Base-by-base conservation (phyloP, 2,113 vertebrate species). In the Nerophis ophidion region DNA sequence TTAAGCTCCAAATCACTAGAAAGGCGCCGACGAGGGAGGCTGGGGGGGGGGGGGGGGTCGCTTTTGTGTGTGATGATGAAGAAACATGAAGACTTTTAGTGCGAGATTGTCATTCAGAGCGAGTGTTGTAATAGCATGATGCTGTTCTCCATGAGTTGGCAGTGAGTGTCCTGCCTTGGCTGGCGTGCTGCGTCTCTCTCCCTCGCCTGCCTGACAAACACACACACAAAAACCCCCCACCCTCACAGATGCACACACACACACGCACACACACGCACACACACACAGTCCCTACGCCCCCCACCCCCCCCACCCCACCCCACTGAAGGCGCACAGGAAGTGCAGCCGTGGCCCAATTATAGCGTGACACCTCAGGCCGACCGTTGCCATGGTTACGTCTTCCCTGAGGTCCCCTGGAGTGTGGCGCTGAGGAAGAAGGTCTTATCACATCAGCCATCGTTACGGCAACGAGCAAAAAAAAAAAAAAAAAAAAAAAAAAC, bases 281-380 rank as follows among this genome's bases (percentile, higher is more conserved):
- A 61, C 79, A 64, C 77, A 72, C 75, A 63, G 83, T 83, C 81
- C 79, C 84, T 86, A 82, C 82, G 84, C 82, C 84, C 83, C 54
- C 86, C 26, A 1, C 83, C 81, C 86, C 83, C 54, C 86, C 19
- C 19, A 84, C 83, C 54, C 86, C n/a, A n/a, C 83, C 81, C 82
- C 84, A 87, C 86, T 88, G 86, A 88, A 87, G 84, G 86, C 84
- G 81, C 86, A 88, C 86, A 88, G 86, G 86, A 88, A 87, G 86
- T 88, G 86, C 84, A 88, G 84, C 83, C 86, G 81, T 88, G 86
- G 86, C 86, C 86, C 86, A 88, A 88, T 88, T 88, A 88, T 87
- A 87, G 86, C 86, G 86, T 88, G 86, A 88, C 86, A 88, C 84
- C 86, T 88, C 86, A 81, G 84, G 84, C 86, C 83, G 83, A 82